Evolutionary conservation across 2,113 vertebrate genomes (phyloP).

Genomic region (Otolemur garnettii): DNA sequence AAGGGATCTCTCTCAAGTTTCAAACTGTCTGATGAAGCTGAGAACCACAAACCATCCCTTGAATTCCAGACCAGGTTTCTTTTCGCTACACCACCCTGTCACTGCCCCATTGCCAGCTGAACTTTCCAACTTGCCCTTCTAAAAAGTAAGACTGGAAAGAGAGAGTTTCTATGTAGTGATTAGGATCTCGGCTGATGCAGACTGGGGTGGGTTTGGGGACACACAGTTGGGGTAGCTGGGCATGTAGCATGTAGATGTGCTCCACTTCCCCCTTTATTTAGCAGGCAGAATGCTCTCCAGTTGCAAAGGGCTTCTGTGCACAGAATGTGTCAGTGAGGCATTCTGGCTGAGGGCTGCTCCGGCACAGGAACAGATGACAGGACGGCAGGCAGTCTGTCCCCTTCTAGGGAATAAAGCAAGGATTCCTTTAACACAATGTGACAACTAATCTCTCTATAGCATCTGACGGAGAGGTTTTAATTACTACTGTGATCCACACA

Average conservation of each 20-base stretch:
- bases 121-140: background rate
- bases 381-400: slow-evolving; percentile 88
- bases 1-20: background rate
- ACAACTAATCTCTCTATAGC: slow-evolving; percentile 91
- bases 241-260: rapidly evolving
- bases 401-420: slow-evolving; percentile 86
- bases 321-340: slow-evolving; percentile 84
- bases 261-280: slow-evolving; percentile 62
- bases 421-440: slow-evolving; percentile 92
- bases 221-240: background rate
- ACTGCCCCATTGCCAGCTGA: background rate
- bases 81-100: rapidly evolving
- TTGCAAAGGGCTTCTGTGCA: slow-evolving; percentile 82
- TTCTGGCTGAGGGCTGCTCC: slow-evolving; percentile 85
- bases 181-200: background rate
- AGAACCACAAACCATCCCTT: background rate
- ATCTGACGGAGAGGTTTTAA: slow-evolving; percentile 91
- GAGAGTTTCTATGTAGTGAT: background rate
- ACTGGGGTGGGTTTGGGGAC: rapidly evolving
- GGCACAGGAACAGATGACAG: slow-evolving; percentile 89
- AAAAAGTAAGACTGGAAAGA: background rate
- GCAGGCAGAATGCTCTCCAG: slow-evolving; percentile 59
- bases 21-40: background rate
- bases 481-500: slow-evolving; percentile 84
- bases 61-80: background rate